Percentiles rank a stretch among this genome's conserved stretches.
Conservation (phyloP, 2,888 invertebrate species). For the Pammene fasciana region DNA sequence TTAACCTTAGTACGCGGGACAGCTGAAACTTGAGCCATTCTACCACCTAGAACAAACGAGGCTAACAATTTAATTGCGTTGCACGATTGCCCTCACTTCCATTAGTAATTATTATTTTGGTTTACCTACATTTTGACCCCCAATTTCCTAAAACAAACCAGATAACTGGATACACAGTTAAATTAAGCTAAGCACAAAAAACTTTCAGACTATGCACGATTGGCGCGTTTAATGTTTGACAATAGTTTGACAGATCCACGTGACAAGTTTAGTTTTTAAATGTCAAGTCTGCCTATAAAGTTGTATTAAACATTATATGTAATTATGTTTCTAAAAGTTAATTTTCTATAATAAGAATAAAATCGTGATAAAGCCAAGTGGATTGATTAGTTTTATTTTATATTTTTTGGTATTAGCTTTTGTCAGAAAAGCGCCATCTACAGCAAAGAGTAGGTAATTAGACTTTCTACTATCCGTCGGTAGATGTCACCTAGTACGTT, state of each 20-base stretch:
- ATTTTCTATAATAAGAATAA: no score
- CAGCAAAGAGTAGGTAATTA: background rate
- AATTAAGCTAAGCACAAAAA: background rate
- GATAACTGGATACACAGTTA: background rate
- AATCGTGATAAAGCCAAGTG: no score
- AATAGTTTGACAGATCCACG: background rate
- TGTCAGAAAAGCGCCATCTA: conserved; percentile 14
- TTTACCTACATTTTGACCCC: background rate
- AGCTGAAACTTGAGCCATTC: conserved; percentile 92
- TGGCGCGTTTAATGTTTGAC: background rate
- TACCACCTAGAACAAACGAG: conserved; percentile 66
- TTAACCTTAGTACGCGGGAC: conserved; percentile 94
- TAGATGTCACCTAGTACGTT: conserved; percentile 9
- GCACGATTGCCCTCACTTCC: background rate
- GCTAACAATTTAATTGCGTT: conserved; percentile 12
- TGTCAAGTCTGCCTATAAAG: background rate
- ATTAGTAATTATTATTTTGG: background rate
- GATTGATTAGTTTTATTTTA: no score
- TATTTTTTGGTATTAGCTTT: background rate
- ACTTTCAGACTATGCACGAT: no score
- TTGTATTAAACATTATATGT: no score
- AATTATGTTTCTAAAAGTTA: no score
- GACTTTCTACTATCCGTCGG: background rate
- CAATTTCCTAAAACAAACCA: background rate
- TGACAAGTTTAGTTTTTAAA: background rate